These are phyloP conservation scores for Montipora efflorescens DNA, from an alignment of 64 coral and sea anemone genomes.

Conservation along the genomic window DNA sequence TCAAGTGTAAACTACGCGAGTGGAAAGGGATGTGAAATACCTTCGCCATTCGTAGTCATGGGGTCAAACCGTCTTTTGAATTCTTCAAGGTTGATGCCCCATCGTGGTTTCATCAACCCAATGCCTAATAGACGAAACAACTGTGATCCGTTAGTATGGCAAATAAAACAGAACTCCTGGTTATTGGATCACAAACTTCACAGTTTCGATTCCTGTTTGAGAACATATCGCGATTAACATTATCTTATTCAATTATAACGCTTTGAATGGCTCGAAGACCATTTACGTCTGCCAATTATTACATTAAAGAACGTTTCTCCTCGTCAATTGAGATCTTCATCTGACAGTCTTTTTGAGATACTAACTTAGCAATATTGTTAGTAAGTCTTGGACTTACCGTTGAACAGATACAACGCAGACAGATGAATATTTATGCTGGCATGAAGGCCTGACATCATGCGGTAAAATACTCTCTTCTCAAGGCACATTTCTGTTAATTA, in stretches of 20 bases:
- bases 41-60: slow-evolving; percentile 84
- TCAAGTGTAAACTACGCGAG: no score
- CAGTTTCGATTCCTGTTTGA: no score
- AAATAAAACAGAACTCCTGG: no score
- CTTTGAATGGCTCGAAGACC: no score
- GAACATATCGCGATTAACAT: not conserved
- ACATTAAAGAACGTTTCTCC: no score
- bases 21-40: slow-evolving; percentile 4
- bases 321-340: no score
- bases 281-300: no score
- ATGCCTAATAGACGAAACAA: slow-evolving; percentile 41
- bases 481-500: slow-evolving; percentile 86
- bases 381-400: slow-evolving; percentile 52
- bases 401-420: slow-evolving; percentile 85
- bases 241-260: no score
- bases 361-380: no score
- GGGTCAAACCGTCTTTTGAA: slow-evolving; percentile 90
- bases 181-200: no score
- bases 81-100: slow-evolving; percentile 91
- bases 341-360: no score
- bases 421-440: slow-evolving; percentile 97
- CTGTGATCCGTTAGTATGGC: no score
- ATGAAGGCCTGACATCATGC: slow-evolving; percentile 94
- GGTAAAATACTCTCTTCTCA: slow-evolving; percentile 96
- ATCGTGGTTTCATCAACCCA: slow-evolving; percentile 86